These are phyloP conservation scores for Plemyria rubiginata DNA, from an alignment of 2,888 invertebrate species.

Conservation along the genomic window DNA sequence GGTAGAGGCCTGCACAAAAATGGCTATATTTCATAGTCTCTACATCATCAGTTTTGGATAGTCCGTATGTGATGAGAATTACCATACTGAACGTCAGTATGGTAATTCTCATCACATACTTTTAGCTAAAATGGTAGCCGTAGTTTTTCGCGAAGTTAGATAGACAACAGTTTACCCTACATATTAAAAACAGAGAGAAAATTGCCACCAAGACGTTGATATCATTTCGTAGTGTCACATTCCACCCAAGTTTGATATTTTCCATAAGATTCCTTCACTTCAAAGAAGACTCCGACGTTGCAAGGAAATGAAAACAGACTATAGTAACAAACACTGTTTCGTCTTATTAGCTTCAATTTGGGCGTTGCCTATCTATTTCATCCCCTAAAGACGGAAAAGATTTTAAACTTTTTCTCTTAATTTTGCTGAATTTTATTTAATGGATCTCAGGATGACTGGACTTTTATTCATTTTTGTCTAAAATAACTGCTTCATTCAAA, in stretches of 20 bases:
- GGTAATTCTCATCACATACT: too few species aligned
- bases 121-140: too few species aligned
- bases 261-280: constrained; percentile 25
- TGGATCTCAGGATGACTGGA: not conserved
- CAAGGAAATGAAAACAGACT: constrained; percentile 44
- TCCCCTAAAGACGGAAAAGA: constrained; percentile 37
- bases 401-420: constrained; percentile 20
- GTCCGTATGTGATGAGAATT: too few species aligned
- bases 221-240: constrained; percentile 16
- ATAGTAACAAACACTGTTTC: constrained; percentile 49
- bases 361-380: constrained; percentile 42
- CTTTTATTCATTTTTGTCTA: too few species aligned
- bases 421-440: not conserved
- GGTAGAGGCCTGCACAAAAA: too few species aligned
- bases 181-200: not conserved
- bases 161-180: not conserved
- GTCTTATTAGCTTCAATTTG: constrained; percentile 56
- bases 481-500: too few species aligned
- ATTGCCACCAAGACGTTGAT: constrained; percentile 1
- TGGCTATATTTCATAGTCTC: too few species aligned
- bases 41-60: too few species aligned
- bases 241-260: constrained; percentile 19
- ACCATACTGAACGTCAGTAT: too few species aligned
- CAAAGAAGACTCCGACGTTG: constrained; percentile 25
- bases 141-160: not conserved